A percentile compares a stretch with the other conserved stretches of the same genome.
phyloP scores from a whole-genome alignment of 2,888 invertebrate genomes.

The Calephelis perditalis region DNA sequence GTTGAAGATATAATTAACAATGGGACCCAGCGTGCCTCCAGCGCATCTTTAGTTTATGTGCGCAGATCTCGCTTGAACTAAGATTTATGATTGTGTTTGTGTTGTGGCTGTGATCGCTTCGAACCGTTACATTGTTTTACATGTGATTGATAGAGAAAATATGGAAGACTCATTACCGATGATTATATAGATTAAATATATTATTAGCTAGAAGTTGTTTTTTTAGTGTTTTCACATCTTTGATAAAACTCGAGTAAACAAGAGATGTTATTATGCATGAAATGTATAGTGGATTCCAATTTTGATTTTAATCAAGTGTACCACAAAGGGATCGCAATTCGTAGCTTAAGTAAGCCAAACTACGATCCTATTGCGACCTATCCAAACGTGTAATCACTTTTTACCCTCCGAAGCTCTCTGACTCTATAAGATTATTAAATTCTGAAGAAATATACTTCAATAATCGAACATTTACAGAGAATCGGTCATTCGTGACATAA shows the following conservation, averaged over 20 bases:
- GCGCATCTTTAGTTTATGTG: conserved; percentile 41
- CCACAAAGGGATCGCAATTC: conserved; percentile 21
- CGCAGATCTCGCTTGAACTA: conserved; percentile 40
- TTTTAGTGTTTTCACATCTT: not conserved
- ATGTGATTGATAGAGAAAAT: conserved; percentile 47
- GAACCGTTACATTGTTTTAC: conserved; percentile 45
- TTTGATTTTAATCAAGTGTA: conserved; percentile 1
- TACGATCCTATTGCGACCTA: conserved; percentile 24
- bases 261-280: no score
- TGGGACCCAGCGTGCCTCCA: conserved; percentile 38
- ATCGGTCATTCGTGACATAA: conserved; percentile 4
- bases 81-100: conserved; percentile 46
- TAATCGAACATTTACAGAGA: not conserved
- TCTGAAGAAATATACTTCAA: not conserved
- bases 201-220: conserved; percentile 4
- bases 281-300: not conserved
- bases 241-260: no score
- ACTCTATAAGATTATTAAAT: conserved; percentile 1
- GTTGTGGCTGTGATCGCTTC: conserved; percentile 70
- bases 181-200: conserved; percentile 16
- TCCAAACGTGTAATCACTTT: conserved; percentile 24
- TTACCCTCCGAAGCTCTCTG: conserved; percentile 13
- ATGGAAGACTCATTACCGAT: conserved; percentile 12
- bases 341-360: conserved; percentile 22
- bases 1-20: conserved; percentile 42